Evolutionary conservation across 2,113 vertebrate species (phyloP).

Genomic region (Sinocyclocheilus maitianheensis): DNA sequence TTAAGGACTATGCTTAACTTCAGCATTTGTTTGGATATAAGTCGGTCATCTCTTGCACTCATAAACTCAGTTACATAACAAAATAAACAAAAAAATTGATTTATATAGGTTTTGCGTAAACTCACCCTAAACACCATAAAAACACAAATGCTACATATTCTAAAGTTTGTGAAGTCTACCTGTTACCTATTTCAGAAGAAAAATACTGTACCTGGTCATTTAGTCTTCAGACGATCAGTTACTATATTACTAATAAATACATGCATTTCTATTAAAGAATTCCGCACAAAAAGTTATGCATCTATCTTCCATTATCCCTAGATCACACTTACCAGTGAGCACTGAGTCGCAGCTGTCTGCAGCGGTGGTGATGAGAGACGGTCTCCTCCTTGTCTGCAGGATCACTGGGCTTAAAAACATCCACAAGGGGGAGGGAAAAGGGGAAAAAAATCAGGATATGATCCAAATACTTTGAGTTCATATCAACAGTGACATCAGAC

Average conservation of each 20-base stretch:
- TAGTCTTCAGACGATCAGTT: neutral
- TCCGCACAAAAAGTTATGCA: neutral
- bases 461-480: constrained; percentile 65
- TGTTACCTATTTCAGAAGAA: neutral
- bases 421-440: constrained; percentile 42
- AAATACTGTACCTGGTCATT: neutral
- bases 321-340: constrained; percentile 27
- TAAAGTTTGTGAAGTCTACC: neutral
- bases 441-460: constrained; percentile 45
- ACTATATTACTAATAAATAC: neutral
- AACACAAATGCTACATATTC: neutral
- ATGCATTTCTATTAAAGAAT: neutral
- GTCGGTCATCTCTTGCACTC: neutral
- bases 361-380: constrained; percentile 43
- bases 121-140: constrained; percentile 14
- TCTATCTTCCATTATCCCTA: neutral
- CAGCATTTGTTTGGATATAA: neutral
- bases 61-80: neutral
- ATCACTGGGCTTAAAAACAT: constrained; percentile 63
- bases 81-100: constrained; percentile 1
- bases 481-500: constrained; percentile 76
- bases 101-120: constrained; percentile 56
- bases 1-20: no score
- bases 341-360: constrained; percentile 7
- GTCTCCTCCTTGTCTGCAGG: constrained; percentile 40